Evolutionary conservation across 2,113 vertebrate species (phyloP).

Genomic region (Benitochromis conjunctus): DNA sequence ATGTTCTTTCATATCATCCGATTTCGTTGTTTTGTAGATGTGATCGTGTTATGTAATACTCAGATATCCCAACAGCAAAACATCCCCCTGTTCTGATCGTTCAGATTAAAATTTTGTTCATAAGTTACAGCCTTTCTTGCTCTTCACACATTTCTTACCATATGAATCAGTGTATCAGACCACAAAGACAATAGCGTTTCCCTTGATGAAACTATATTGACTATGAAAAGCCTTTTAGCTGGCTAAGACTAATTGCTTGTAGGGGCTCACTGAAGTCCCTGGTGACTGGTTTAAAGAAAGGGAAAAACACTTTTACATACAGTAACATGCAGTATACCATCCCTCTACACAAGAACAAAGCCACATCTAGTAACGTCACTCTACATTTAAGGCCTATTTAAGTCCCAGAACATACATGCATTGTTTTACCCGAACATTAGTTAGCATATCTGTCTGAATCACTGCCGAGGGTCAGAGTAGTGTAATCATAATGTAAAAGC

Average conservation of each 20-base stretch:
- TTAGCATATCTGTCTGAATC: neutral
- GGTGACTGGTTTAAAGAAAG: neutral
- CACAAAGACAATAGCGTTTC: slow-evolving; percentile 16
- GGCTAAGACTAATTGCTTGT: slow-evolving; percentile 22
- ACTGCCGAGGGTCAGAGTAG: neutral
- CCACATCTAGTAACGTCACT: neutral
- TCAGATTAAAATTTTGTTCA: neutral
- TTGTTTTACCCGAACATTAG: neutral
- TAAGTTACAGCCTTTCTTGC: neutral
- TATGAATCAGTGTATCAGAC: slow-evolving; percentile 17
- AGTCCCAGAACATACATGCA: neutral
- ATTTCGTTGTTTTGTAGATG: neutral
- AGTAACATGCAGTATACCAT: neutral
- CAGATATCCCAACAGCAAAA: neutral
- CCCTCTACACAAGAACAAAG: neutral
- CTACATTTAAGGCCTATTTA: neutral
- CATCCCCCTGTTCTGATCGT: neutral
- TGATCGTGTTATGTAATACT: neutral
- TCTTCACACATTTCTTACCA: neutral
- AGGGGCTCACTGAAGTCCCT: neutral
- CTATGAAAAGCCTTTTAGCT: neutral
- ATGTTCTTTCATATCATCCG: neutral
- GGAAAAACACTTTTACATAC: neutral
- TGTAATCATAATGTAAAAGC: slow-evolving; percentile 40
- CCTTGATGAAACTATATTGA: slow-evolving; percentile 32